A percentile compares a stretch with the other conserved stretches of the same genome.
Conservation (phyloP, 2,888 invertebrate genomes). For the Drosophila merina region DNA sequence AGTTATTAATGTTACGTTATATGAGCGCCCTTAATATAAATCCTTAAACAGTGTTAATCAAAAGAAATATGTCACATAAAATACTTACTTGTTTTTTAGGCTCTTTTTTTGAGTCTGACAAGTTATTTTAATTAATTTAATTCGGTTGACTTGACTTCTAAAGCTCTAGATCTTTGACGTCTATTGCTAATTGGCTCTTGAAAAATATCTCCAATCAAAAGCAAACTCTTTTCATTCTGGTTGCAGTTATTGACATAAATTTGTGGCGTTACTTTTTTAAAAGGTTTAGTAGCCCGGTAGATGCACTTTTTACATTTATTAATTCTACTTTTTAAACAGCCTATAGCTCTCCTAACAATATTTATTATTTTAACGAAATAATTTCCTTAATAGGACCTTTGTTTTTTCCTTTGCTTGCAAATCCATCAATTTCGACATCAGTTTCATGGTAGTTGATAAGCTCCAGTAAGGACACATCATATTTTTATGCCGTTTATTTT, state of each 20-base stretch:
- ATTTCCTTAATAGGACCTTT: neutral
- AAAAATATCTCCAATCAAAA: conserved; percentile 22
- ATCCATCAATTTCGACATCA: conserved; percentile 22
- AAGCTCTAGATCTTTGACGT: conserved; percentile 39
- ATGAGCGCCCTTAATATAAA: too few relatives aligned
- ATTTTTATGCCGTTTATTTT: conserved; percentile 75
- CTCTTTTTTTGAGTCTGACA: too few relatives aligned
- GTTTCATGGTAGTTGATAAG: conserved; percentile 22
- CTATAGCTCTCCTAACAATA: neutral
- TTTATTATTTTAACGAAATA: neutral
- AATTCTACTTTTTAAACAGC: neutral
- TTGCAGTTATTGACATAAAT: conserved; percentile 43
- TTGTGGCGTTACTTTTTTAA: neutral
- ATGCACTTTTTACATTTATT: neutral
- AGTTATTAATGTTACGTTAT: too few relatives aligned
- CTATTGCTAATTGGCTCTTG: conserved; percentile 68
- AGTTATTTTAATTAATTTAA: conserved; percentile 72
- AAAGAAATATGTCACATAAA: too few relatives aligned
- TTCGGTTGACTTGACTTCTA: conserved; percentile 19
- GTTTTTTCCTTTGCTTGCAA: neutral
- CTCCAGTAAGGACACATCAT: conserved; percentile 59
- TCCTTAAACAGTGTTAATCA: too few relatives aligned
- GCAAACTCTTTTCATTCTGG: neutral
- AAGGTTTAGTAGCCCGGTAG: neutral
- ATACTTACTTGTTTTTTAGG: too few relatives aligned